Evolutionary conservation across 2,888 invertebrate genomes (phyloP), one percentile per base, ranked within the genome.

Genomic region (Chesias legatella): DNA sequence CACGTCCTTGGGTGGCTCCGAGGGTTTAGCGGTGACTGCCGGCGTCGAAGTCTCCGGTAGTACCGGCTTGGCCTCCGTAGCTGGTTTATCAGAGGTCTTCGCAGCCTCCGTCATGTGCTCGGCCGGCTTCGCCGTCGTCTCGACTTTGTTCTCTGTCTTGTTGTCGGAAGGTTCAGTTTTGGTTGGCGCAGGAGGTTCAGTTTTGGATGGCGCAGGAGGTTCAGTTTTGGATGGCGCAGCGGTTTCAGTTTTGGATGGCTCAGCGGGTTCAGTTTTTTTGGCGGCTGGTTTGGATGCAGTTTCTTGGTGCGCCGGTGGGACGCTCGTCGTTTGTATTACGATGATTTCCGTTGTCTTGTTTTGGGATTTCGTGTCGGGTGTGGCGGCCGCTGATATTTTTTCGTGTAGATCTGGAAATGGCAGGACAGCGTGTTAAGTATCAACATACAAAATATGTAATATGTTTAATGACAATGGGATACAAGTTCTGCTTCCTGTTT

Each of bases 1-100:
- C n/a, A 40, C 41, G 10, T 44, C 44, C 39, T 58, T 56, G 0
- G 73, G 63, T 7, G 51, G 41, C 43, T 51, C 59, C 10, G 67
- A 57, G 1, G 71, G 28, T 35, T 53, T 67, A 1, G 57, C 53
- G 9, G 37, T 40, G 6, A 49, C 49, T 30, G 44, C 34, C 39
- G 55, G 48, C 4, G 67, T 51, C 0, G 53, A 38, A 1, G 43
- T 37, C 5, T 43, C 48, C 9, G 9, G 27, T 24, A 33, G 21
- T 6, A 17, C 29, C 6, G 31, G n/a, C 10, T 35, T 39, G 2
- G 26, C 10, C 28, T 30, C 35, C 5, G 33, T 25, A 6, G 22
- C 5, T 6, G 41, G 10, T 17, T 31, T 39, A n/a, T 11, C 6
- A 6, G 35, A 31, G 7, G 6, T 25, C 10, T 37, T 41, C 13